Evolutionary conservation across 1,140 invertebrate genomes (phyloP), one percentile per base, ranked within the genome.

Genomic region (Rhynchophorus ferrugineus): DNA sequence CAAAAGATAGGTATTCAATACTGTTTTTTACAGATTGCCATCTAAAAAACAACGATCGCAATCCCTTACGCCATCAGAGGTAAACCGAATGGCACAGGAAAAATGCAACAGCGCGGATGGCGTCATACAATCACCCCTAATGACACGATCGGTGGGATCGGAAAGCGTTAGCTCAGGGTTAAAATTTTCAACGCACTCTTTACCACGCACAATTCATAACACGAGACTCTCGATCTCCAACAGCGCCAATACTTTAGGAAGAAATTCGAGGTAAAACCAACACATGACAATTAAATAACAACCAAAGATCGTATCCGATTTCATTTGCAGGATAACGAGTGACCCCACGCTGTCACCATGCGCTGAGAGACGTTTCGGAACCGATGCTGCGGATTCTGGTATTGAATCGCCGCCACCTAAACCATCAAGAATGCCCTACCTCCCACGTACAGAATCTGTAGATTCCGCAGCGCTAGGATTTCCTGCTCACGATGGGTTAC

Each of bases 11-110:
- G n/a, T n/a, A n/a, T n/a, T n/a, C n/a, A n/a, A n/a, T n/a, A n/a
- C n/a, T n/a, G n/a, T 49, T 34, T 18, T 38, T 46, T 20, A 16
- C n/a, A 54, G 52, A 49, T 69, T 82, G n/a, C 80, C 81, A 19
- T 77, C 78, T 47, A 83, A 83, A 61, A 82, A 83, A 58, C 80
- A 83, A 62, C 69, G 81, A 24, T 82, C 80, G 3, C 80, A 82
- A 60, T 83, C 81, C 17, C 59, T 84, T 19, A 83, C 81, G 0
- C 80, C 81, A 0, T 75, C 75, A 8, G 76, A 78, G 62, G 66
- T 69, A 2, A 70, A 72, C 49, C 60, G 67, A 20, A 63, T 67
- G 51, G 60, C 69, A 2, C 74, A 78, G 21, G 75, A 77, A 5
- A 79, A 76, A 57, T 78, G 79, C 54, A 78, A 75, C 18, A 81